Evolutionary conservation across 1,140 invertebrate genomes (phyloP), one percentile per base, ranked within the genome.

Genomic region (Armadillidium nasatum): DNA sequence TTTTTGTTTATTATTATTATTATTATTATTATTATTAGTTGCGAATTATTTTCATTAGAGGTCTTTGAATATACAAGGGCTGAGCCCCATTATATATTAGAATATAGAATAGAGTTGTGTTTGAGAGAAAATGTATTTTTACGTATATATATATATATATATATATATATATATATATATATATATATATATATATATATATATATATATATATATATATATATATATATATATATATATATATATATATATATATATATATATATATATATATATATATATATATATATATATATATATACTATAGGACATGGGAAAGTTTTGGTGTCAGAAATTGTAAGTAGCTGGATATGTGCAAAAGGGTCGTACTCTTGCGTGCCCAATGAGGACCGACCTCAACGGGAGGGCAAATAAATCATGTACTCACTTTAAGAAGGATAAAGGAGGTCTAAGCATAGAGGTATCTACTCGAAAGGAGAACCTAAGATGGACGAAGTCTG

Each of bases 101-200:
- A n/a, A n/a, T n/a, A n/a, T n/a, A n/a, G n/a, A n/a, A n/a, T n/a
- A n/a, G n/a, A n/a, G n/a, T n/a, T n/a, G n/a, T n/a, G n/a, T 15
- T 50, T 50, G 15, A 10, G 46, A 15, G 46, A 50, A 9, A 50
- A 9, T 15, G 46, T 50, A 15, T 50, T 9, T 50, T 9, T 50
- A 50, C 15, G 15, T 50, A 50, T 50, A 50, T 50, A 50, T 50
- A 50, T 50, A 50, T 50, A 50, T 50, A 50, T 50, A 50, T 50
- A 50, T 50, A 50, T 50, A 50, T 50, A 50, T 50, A 50, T 50
- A 50, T 50, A 50, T 50, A 50, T 50, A 50, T 50, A 50, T 50
- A 50, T 50, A 50, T 50, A 50, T 50, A 50, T 50, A 50, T 50
- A 50, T 50, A 50, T 50, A 50, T 50, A 50, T 50, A 50, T 50